phyloP scores from a whole-genome alignment of 2,797 vertebrate genomes.

The Australoheros facetus region DNA sequence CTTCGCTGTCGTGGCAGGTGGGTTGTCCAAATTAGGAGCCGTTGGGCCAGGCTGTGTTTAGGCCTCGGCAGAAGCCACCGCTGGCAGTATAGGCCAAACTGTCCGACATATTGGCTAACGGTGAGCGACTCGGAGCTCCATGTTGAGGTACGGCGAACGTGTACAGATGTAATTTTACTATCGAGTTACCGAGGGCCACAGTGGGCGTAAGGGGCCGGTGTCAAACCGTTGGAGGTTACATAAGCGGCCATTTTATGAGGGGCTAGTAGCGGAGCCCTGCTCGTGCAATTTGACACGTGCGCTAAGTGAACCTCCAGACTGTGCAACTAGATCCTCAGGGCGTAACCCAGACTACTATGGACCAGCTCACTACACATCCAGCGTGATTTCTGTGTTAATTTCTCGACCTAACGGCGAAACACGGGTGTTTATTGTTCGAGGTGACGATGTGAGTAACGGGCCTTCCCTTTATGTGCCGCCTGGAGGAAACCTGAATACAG shows the following conservation, averaged over 20 bases:
- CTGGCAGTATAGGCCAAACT: constrained; percentile 46
- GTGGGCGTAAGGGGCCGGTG: not conserved
- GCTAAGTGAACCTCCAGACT: not conserved
- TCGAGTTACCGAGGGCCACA: rapidly evolving
- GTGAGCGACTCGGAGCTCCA: constrained; percentile 25
- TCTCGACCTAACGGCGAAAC: not conserved
- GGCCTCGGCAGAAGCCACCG: constrained; percentile 34
- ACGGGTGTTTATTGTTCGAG: not conserved
- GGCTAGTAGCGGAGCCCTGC: not conserved
- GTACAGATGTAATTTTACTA: not conserved
- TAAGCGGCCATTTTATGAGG: constrained; percentile 1
- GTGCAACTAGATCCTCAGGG: constrained; percentile 50
- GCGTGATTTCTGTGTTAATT: not conserved
- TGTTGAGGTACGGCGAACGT: constrained; percentile 2
- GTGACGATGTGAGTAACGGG: not conserved
- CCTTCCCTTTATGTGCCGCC: not conserved
- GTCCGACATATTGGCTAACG: constrained; percentile 64
- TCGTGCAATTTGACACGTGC: constrained; percentile 60
- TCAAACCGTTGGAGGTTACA: not conserved
- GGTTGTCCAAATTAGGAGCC: not conserved
- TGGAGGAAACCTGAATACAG: not conserved
- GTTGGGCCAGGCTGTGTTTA: not conserved
- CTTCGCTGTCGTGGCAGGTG: not conserved
- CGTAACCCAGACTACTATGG: constrained; percentile 36
- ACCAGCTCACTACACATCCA: not conserved